phyloP scores from a whole-genome alignment of 2,888 invertebrate genomes.

The Yponomeuta cagnagella region DNA sequence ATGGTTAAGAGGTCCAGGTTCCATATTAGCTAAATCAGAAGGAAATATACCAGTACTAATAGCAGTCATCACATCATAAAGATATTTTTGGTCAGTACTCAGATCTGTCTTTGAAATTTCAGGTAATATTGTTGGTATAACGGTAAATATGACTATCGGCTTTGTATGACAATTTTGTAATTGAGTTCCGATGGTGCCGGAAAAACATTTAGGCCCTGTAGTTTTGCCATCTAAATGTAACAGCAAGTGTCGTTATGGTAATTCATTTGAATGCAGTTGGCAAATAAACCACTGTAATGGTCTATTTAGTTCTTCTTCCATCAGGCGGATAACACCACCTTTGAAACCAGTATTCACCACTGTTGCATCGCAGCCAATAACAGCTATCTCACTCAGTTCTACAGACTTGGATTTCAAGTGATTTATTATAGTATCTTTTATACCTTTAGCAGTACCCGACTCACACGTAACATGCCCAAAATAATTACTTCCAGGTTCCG shows the following conservation, averaged over 20 bases:
- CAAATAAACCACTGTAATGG: slow-evolving; percentile 14
- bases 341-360: background rate
- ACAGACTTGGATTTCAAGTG: background rate
- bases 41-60: slow-evolving; percentile 19
- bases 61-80: slow-evolving; percentile 10
- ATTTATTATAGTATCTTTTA: background rate
- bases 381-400: background rate
- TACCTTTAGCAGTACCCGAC: background rate
- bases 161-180: background rate
- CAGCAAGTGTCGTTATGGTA: slow-evolving; percentile 7
- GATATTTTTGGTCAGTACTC: slow-evolving; percentile 21
- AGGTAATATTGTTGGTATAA: background rate
- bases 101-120: slow-evolving; percentile 5
- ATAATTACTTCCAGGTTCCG: background rate
- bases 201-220: background rate
- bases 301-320: slow-evolving; percentile 2
- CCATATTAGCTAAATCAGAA: slow-evolving; percentile 19
- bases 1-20: slow-evolving; percentile 24
- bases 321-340: slow-evolving; percentile 6
- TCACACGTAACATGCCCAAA: background rate
- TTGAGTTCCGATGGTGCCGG: background rate
- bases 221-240: background rate
- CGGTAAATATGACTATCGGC: background rate
- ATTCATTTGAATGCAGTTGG: slow-evolving; percentile 8
- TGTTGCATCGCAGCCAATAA: slow-evolving; percentile 6